phyloP scores from a whole-genome alignment of 2,797 vertebrate genomes.

The Crocidura indochinensis region DNA sequence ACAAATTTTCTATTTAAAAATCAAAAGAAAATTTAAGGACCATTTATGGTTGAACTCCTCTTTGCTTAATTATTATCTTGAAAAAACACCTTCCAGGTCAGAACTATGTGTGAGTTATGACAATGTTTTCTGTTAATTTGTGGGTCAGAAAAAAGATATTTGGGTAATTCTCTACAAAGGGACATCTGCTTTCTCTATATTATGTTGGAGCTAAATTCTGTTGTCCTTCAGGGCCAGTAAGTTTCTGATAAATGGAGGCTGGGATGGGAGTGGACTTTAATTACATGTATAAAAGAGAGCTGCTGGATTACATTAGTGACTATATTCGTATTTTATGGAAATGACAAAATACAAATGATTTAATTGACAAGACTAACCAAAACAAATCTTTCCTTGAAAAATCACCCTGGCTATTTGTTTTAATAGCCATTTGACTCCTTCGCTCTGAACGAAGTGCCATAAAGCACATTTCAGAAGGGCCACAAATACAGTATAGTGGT shows the following conservation, averaged over 20 bases:
- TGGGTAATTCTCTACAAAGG: constrained; percentile 64
- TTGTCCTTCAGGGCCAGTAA: constrained; percentile 82
- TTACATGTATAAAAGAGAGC: constrained; percentile 69
- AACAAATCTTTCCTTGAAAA: constrained; percentile 80
- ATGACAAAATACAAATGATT: constrained; percentile 78
- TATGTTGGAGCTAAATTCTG: constrained; percentile 73
- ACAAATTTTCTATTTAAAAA: constrained; percentile 60
- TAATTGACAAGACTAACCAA: constrained; percentile 65
- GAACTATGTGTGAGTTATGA: constrained; percentile 47
- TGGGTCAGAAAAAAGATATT: constrained; percentile 75
- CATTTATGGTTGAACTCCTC: constrained; percentile 21
- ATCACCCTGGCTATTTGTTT: constrained; percentile 70
- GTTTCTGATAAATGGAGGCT: constrained; percentile 80
- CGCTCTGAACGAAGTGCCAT: constrained; percentile 53
- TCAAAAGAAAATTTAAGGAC: constrained; percentile 47
- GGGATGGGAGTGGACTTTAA: constrained; percentile 81
- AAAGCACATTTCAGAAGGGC: constrained; percentile 66
- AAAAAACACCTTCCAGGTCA: constrained; percentile 67
- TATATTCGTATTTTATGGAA: constrained; percentile 82
- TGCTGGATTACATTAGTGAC: constrained; percentile 79
- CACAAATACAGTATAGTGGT: constrained; percentile 28
- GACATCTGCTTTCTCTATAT: constrained; percentile 65
- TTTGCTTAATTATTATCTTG: constrained; percentile 63
- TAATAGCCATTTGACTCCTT: constrained; percentile 68
- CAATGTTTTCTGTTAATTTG: constrained; percentile 64